A percentile compares a stretch with the other conserved stretches of the same genome.
Conservation (phyloP, 2,888 invertebrate species). For the Phrixothrix hirtus region DNA sequence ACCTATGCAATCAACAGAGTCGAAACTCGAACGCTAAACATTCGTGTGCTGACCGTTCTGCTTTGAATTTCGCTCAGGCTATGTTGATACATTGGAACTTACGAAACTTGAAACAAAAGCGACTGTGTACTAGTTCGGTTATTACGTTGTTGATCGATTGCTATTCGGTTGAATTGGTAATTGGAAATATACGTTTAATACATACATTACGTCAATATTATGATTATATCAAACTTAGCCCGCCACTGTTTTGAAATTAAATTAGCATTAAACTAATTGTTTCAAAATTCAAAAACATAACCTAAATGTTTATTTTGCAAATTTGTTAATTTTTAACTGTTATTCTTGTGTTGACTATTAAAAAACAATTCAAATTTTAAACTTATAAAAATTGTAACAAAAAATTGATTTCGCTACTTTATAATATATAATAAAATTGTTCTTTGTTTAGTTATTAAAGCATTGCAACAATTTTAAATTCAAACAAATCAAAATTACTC, state of each 20-base stretch:
- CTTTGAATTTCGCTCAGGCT: conserved; percentile 14
- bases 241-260: too few relatives aligned
- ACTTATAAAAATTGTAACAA: too few relatives aligned
- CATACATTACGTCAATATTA: conserved; percentile 5
- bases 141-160: conserved; percentile 13
- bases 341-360: too few relatives aligned
- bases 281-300: too few relatives aligned
- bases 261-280: too few relatives aligned
- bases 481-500: conserved; percentile 9
- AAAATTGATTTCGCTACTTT: too few relatives aligned
- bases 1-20: conserved; percentile 32
- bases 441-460: too few relatives aligned
- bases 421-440: too few relatives aligned
- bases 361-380: too few relatives aligned
- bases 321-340: too few relatives aligned
- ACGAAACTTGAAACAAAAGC: conserved; percentile 22
- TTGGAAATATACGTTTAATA: conserved; percentile 9
- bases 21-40: conserved; percentile 20
- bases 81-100: conserved; percentile 19
- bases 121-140: conserved; percentile 1
- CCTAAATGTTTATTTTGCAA: too few relatives aligned
- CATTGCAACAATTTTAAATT: too few relatives aligned
- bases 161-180: conserved; percentile 11
- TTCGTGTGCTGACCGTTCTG: conserved; percentile 18
- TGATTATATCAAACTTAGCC: not conserved